These are phyloP conservation scores for Aphelenchoides fujianensis DNA, from an alignment of 1,140 invertebrate species.

Conservation along the genomic window DNA sequence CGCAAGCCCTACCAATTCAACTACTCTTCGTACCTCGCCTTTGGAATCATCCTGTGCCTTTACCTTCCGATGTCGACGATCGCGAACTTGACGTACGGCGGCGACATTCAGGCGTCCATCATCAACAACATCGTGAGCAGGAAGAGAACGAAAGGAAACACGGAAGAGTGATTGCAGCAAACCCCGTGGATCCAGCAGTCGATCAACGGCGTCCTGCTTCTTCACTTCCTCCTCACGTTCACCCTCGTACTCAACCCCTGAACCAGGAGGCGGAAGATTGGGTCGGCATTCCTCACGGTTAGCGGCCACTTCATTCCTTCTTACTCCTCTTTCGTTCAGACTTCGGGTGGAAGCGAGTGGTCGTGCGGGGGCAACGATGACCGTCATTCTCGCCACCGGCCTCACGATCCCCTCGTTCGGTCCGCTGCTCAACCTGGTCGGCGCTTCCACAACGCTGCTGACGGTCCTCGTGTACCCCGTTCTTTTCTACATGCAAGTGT, in stretches of 20 bases:
- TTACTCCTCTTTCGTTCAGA: constrained; percentile 35
- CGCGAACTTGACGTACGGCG: constrained; percentile 55
- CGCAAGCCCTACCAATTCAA: constrained; percentile 57
- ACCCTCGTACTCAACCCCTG: constrained; percentile 60
- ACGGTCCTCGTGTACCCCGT: constrained; percentile 70
- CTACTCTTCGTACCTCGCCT: neutral
- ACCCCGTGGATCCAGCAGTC: constrained; percentile 55
- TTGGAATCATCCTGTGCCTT: neutral
- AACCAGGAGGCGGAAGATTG: constrained; percentile 55
- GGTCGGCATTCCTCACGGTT: constrained; percentile 35
- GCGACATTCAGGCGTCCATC: constrained; percentile 53
- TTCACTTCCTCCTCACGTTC: constrained; percentile 56
- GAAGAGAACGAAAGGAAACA: too few species aligned
- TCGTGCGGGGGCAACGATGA: constrained; percentile 72
- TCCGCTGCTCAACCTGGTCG: constrained; percentile 79
- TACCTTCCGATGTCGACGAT: constrained; percentile 52
- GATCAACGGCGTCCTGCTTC: constrained; percentile 53
- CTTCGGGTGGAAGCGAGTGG: constrained; percentile 68
- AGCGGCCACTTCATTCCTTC: constrained; percentile 5
- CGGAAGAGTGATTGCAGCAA: constrained; percentile 47
- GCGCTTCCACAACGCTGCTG: constrained; percentile 75
- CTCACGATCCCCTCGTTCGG: constrained; percentile 82
- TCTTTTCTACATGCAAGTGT: constrained; percentile 69
- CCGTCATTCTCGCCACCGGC: constrained; percentile 73
- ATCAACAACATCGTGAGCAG: constrained; percentile 48